Conservation (phyloP, 2,888 invertebrate genomes). For the Eristalis pertinax region DNA sequence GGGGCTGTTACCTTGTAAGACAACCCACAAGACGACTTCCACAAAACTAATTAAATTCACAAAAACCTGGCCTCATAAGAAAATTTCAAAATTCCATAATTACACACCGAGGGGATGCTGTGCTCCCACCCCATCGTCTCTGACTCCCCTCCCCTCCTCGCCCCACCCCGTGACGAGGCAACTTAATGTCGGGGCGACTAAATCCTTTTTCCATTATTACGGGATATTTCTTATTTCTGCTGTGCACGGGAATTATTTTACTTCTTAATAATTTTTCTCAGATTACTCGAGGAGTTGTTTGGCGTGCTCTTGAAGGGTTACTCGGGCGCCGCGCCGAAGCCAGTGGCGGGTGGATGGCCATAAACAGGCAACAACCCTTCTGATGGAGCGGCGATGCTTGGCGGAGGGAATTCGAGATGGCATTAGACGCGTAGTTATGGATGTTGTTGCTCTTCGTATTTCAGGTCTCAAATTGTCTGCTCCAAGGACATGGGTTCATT, state of each 20-base stretch:
- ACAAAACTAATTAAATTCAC: slow-evolving; percentile 70
- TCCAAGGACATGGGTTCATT: slow-evolving; percentile 38
- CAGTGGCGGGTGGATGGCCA: neutral
- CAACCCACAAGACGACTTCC: slow-evolving; percentile 53
- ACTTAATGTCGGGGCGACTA: slow-evolving; percentile 77
- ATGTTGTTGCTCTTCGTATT: slow-evolving; percentile 44
- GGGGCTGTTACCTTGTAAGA: slow-evolving; percentile 27
- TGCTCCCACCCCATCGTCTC: neutral
- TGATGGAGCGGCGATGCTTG: slow-evolving; percentile 3
- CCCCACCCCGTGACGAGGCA: slow-evolving; percentile 17
- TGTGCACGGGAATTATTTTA: slow-evolving; percentile 59
- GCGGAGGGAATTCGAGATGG: slow-evolving; percentile 44
- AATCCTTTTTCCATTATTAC: slow-evolving; percentile 81
- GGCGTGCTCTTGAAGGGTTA: slow-evolving; percentile 48
- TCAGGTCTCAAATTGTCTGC: slow-evolving; percentile 43
- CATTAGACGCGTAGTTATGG: slow-evolving; percentile 51
- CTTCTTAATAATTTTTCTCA: slow-evolving; percentile 71
- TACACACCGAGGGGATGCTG: slow-evolving; percentile 12
- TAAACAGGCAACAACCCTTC: slow-evolving; percentile 49
- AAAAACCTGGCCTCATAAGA: slow-evolving; percentile 58
- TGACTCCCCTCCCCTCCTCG: neutral
- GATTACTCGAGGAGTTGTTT: slow-evolving; percentile 47
- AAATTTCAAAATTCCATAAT: slow-evolving; percentile 67
- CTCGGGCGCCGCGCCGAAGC: neutral
- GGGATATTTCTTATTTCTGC: slow-evolving; percentile 75